A percentile compares a stretch with the other conserved stretches of the same genome.
Evolutionary conservation across 2,888 invertebrate genomes (phyloP).

Genomic region (Pyrochroa serraticornis): DNA sequence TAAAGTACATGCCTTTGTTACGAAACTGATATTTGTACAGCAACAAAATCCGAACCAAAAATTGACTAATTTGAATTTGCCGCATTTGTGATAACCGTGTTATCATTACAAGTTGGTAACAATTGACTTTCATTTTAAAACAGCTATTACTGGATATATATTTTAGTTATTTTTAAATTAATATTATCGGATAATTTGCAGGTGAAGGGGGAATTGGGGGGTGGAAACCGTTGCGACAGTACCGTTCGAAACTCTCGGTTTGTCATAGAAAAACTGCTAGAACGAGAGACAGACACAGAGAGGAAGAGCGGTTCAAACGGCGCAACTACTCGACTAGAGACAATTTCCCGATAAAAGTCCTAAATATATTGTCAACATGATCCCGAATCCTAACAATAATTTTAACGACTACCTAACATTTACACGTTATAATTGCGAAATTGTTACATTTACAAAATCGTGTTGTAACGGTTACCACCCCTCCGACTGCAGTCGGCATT

Average conservation of each 20-base stretch:
- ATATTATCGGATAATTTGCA: conserved; percentile 22
- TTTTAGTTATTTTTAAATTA: conserved; percentile 3
- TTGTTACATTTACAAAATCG: neutral
- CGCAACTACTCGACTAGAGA: conserved; percentile 20
- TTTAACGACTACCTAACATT: conserved; percentile 37
- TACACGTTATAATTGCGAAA: conserved; percentile 23
- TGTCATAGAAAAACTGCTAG: conserved; percentile 22
- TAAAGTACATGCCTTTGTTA: too few species aligned
- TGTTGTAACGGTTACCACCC: neutral
- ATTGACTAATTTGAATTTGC: too few species aligned
- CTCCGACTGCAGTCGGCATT: too few species aligned
- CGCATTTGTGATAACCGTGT: too few species aligned
- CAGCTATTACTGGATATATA: too few species aligned
- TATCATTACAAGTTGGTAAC: too few species aligned
- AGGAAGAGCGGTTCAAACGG: neutral
- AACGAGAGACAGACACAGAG: neutral
- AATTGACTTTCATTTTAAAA: too few species aligned
- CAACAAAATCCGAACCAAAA: too few species aligned
- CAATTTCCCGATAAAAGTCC: conserved; percentile 23
- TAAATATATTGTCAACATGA: conserved; percentile 44
- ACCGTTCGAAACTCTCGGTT: conserved; percentile 4
- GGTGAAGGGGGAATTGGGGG: neutral
- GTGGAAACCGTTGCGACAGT: conserved; percentile 21
- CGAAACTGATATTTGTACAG: too few species aligned
- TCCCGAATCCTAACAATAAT: conserved; percentile 41